These are phyloP conservation scores for Mustelus asterias DNA, from an alignment of 2,113 vertebrate species.

Conservation along the genomic window DNA sequence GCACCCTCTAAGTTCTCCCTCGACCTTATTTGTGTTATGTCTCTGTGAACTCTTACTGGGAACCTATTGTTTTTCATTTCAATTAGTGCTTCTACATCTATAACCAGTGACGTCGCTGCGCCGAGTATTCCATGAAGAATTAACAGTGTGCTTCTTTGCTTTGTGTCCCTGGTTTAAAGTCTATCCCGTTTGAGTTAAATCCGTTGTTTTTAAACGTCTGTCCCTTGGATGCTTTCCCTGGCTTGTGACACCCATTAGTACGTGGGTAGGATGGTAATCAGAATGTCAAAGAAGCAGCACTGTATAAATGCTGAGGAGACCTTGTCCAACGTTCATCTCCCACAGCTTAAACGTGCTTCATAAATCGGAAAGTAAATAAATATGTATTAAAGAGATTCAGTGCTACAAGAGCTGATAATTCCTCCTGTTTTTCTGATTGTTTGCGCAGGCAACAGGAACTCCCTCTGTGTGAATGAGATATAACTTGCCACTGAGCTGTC, in stretches of 20 bases:
- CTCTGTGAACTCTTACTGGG: not conserved
- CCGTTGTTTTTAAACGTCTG: not conserved
- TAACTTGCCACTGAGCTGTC: slow-evolving; percentile 6
- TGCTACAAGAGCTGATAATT: too few species aligned
- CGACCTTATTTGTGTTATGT: not conserved
- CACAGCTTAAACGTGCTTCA: not conserved
- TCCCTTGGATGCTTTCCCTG: not conserved
- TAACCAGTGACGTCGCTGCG: not conserved
- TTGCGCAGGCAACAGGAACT: not conserved
- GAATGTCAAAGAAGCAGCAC: not conserved
- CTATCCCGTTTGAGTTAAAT: not conserved
- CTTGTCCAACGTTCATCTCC: not conserved
- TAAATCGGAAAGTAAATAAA: not conserved
- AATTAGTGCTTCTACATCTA: not conserved
- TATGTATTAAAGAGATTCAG: not conserved
- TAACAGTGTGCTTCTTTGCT: not conserved
- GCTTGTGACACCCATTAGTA: not conserved
- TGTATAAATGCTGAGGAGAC: not conserved
- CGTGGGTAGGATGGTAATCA: not conserved
- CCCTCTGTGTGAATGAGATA: not conserved
- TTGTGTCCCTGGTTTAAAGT: not conserved
- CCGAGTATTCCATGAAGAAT: not conserved
- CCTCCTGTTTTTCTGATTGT: not conserved
- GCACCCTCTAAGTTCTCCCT: not conserved
- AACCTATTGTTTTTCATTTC: not conserved